phyloP scores from a whole-genome alignment of 2,888 invertebrate genomes.

The Coelopa pilipes region DNA sequence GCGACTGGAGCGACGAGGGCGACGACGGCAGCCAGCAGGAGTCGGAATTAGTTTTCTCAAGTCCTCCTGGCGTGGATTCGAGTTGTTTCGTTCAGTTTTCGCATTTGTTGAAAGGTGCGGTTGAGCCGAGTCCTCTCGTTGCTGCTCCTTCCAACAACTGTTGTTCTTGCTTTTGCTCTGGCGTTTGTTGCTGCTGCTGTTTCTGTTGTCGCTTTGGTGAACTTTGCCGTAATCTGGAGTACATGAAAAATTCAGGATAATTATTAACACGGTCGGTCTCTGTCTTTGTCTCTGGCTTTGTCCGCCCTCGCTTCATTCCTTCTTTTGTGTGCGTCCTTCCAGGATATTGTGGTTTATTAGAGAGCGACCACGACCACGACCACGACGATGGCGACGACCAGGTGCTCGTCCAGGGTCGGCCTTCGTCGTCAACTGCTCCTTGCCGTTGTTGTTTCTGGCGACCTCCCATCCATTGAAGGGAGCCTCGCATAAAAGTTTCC shows the following conservation, averaged over 20 bases:
- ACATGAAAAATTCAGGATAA: constrained; percentile 23
- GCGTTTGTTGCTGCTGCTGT: too few relatives aligned
- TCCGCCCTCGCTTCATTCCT: neutral
- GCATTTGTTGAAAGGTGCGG: neutral
- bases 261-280: constrained; percentile 23
- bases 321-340: neutral
- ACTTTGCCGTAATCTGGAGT: constrained; percentile 6
- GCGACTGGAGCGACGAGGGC: too few relatives aligned
- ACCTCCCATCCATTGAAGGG: too few relatives aligned
- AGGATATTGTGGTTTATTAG: constrained; percentile 8
- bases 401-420: too few relatives aligned
- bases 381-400: neutral
- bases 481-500: neutral
- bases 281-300: neutral
- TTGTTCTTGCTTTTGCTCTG: too few relatives aligned
- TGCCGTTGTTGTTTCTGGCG: too few relatives aligned
- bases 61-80: neutral
- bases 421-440: neutral
- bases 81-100: neutral
- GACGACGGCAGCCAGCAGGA: too few relatives aligned
- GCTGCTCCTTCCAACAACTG: too few relatives aligned
- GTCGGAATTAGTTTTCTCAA: neutral
- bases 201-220: neutral
- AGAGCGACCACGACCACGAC: neutral
- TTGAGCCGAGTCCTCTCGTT: neutral